Conservation (phyloP, 1,140 invertebrate genomes). For the Idris sp. region DNA sequence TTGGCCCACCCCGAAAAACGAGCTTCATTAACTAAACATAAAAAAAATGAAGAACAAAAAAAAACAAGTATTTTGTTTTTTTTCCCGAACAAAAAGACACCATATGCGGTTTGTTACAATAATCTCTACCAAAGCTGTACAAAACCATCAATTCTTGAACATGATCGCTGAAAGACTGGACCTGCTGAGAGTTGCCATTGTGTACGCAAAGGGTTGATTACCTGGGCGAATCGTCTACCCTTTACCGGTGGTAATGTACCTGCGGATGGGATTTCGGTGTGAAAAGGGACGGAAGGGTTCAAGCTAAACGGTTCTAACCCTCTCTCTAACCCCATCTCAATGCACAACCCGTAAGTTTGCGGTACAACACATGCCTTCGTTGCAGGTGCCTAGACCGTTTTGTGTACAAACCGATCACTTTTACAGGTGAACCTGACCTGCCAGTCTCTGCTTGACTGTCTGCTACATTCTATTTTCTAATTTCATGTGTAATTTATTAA, state of each 20-base stretch:
- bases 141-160: no score
- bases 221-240: conserved; percentile 51
- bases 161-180: background rate
- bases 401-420: conserved; percentile 18
- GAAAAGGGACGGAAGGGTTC: conserved; percentile 62
- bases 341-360: conserved; percentile 49
- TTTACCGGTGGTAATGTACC: conserved; percentile 63
- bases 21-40: conserved; percentile 28
- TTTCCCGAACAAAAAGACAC: conserved; percentile 9
- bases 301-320: conserved; percentile 57
- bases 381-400: conserved; percentile 48
- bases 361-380: conserved; percentile 44
- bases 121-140: no score
- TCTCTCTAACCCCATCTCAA: conserved; percentile 65
- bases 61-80: no score
- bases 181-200: conserved; percentile 33
- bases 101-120: no score
- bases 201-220: conserved; percentile 69
- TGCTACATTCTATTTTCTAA: no score
- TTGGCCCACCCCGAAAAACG: conserved; percentile 54
- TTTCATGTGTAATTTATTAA: no score
- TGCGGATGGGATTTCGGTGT: conserved; percentile 46
- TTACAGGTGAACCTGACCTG: conserved; percentile 65
- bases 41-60: conserved; percentile 9
- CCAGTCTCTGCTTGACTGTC: conserved; percentile 21